A percentile compares a stretch with the other conserved stretches of the same genome.
These are phyloP conservation scores for Lycaon pictus DNA, from an alignment of 2,113 vertebrate species.

Conservation along the genomic window DNA sequence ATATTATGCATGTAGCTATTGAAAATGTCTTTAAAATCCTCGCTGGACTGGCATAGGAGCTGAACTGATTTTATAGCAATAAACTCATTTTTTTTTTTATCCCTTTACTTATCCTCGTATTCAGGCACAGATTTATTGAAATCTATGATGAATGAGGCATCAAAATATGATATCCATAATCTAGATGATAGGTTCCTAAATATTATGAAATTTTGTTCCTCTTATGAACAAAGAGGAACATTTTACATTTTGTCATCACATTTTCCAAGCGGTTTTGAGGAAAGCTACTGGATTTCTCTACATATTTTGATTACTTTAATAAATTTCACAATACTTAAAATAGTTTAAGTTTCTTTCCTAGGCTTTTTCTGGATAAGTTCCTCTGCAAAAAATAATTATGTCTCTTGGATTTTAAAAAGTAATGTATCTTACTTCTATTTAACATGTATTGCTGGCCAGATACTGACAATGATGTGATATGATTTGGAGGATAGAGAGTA, in stretches of 20 bases:
- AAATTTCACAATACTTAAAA: not conserved
- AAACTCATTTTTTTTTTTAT: not conserved
- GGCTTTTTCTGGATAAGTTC: not conserved
- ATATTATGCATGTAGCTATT: not conserved
- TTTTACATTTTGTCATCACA: not conserved
- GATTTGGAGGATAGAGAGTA: not conserved
- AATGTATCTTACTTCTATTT: not conserved
- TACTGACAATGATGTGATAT: not conserved
- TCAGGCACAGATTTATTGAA: not conserved
- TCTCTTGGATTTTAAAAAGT: not conserved
- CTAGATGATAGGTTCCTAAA: not conserved
- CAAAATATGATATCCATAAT: not conserved
- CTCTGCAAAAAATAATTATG: not conserved
- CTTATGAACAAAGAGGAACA: not conserved
- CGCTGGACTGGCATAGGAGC: no score
- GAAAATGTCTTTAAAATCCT: not conserved
- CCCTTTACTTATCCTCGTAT: not conserved
- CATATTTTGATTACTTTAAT: slow-evolving; percentile 45
- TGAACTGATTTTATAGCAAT: not conserved
- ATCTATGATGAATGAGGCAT: not conserved
- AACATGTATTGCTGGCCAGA: not conserved
- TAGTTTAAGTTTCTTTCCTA: not conserved
- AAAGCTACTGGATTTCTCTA: not conserved
- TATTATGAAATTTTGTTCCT: not conserved
- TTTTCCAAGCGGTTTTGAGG: not conserved